Evolutionary conservation across 2,888 invertebrate species (phyloP), one percentile per base, ranked within the genome.

Genomic region (Lepidochrysops patricia): DNA sequence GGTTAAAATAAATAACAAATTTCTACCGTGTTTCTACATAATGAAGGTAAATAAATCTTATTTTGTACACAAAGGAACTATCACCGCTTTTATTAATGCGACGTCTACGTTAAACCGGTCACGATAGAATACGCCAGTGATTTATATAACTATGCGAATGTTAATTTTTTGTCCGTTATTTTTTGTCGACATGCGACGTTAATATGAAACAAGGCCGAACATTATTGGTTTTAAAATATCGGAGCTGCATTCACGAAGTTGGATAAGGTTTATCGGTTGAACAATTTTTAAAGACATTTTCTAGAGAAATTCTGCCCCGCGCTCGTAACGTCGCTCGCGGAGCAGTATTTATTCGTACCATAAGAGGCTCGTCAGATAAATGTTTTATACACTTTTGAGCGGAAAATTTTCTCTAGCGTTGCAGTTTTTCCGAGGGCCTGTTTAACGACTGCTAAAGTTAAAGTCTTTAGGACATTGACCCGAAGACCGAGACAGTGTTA

Each of bases 401-500:
- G 4, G 43, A 5, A 43, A 19, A 43, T 19, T 19, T 19, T 43
- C 43, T 43, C 19, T 9, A 19, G 29, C 6, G 9, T 29, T 29
- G 29, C 29, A 29, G 29, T 29, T 9, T 9, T 5, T 9, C 4
- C 15, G 6, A 1, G 12, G 43, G 6, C 43, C 19, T 19, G 43
- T 43, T 7, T 19, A 19, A 9, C 3, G 9, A 43, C 19, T 43
- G 43, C 9, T 23, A 19, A 23, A 15, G n/a, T 9, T 63, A 64
- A 66, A 61, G 57, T 57, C 61, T 62, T 68, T 65, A 70, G 70
- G 69, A 70, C 68, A 32, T 58, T 59, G n/a, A 58, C 62, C 59
- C 54, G 60, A 61, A 61, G 60, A 63, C 59, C 54, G 60, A 61
- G 62, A 61, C 61, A 4, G 72, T 68, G 74, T 72, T 72, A 75